Conservation (phyloP, 2,797 vertebrate species). For the Tragopan temminckii region DNA sequence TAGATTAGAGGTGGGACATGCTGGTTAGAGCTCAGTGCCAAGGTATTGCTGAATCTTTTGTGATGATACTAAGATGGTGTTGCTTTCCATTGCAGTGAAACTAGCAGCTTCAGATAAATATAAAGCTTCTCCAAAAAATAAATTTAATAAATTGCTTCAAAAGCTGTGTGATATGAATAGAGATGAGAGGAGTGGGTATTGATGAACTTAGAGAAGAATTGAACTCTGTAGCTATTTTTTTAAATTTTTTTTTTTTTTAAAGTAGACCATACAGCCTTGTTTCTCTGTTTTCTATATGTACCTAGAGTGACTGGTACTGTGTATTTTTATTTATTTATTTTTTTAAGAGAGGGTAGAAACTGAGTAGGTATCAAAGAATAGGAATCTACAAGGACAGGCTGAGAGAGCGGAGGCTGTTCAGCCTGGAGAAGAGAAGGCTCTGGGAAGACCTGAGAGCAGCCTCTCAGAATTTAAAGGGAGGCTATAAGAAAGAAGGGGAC, state of each 20-base stretch:
- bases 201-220: background rate
- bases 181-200: background rate
- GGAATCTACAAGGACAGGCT: no score
- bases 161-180: background rate
- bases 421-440: no score
- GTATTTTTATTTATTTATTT: background rate
- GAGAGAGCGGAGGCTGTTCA: no score
- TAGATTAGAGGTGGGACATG: background rate
- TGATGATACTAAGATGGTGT: fast-evolving
- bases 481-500: no score
- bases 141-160: background rate
- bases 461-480: no score
- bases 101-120: background rate
- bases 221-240: background rate
- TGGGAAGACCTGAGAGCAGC: no score
- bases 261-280: background rate
- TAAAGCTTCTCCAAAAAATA: background rate
- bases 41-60: background rate
- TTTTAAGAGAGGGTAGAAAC: background rate
- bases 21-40: background rate
- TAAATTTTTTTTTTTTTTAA: background rate
- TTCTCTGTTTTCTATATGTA: background rate
- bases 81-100: background rate
- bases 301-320: background rate
- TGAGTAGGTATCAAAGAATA: background rate